Conservation (phyloP, 2,888 invertebrate species). For the Seira ritae region DNA sequence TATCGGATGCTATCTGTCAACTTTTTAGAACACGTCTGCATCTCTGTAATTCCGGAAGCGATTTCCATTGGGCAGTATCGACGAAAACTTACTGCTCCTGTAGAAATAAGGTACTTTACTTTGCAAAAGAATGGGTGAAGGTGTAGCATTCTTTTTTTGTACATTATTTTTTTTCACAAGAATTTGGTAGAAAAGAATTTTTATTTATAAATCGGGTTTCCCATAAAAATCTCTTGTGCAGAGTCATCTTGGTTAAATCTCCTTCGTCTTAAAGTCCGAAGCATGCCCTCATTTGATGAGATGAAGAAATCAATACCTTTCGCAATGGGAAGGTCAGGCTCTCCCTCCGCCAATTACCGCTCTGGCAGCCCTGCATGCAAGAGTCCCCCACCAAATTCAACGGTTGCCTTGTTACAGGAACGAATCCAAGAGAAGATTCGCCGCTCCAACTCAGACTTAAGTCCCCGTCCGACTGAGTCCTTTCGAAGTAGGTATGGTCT, state of each 20-base stretch:
- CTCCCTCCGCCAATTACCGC: constrained; percentile 65
- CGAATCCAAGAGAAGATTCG: constrained; percentile 70
- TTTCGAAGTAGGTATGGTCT: constrained; percentile 59
- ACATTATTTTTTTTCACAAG: not conserved
- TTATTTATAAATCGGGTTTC: not conserved
- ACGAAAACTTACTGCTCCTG: constrained; percentile 9
- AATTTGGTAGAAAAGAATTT: not conserved
- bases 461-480: constrained; percentile 47
- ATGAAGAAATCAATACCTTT: constrained; percentile 62
- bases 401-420: constrained; percentile 69
- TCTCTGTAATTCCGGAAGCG: not conserved
- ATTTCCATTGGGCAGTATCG: not conserved
- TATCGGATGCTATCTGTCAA: constrained; percentile 20
- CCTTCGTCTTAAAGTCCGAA: constrained; percentile 54
- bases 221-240: constrained; percentile 6
- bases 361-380: constrained; percentile 69
- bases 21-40: constrained; percentile 2
- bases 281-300: constrained; percentile 71
- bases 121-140: not conserved
- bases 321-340: constrained; percentile 59
- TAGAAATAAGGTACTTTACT: constrained; percentile 2
- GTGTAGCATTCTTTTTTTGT: not conserved
- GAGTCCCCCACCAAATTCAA: constrained; percentile 66
- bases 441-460: constrained; percentile 69
- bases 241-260: constrained; percentile 49